Percentiles rank a stretch among this genome's conserved stretches.
These are phyloP conservation scores for Orussus abietinus DNA, from an alignment of 1,140 invertebrate genomes.

Conservation along the genomic window DNA sequence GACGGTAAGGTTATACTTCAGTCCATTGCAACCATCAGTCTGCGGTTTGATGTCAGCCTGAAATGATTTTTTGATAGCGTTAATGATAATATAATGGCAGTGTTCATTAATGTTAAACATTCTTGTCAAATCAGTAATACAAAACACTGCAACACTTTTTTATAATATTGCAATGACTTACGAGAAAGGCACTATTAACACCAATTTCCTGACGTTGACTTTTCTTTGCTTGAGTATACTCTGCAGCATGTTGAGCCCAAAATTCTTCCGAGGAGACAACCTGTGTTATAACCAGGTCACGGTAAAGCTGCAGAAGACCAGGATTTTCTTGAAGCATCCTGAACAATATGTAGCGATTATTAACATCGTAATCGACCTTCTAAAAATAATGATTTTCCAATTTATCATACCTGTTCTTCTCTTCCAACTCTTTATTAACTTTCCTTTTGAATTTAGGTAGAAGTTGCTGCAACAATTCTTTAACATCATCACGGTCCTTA, in stretches of 20 bases:
- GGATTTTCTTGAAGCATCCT: conserved; percentile 81
- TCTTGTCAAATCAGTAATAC: too few relatives aligned
- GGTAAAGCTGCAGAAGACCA: conserved; percentile 77
- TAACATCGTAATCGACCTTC: neutral
- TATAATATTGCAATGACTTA: conserved; percentile 24
- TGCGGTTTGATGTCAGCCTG: conserved; percentile 94
- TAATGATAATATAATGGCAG: too few relatives aligned
- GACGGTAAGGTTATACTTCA: conserved; percentile 95
- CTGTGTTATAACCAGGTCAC: conserved; percentile 90
- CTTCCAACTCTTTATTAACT: conserved; percentile 89
- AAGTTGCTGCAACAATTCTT: conserved; percentile 86
- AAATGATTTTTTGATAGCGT: too few relatives aligned
- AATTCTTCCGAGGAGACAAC: conserved; percentile 95
- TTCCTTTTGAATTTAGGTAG: conserved; percentile 94
- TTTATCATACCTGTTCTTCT: conserved; percentile 69
- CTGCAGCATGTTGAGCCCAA: conserved; percentile 83
- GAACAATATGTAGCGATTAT: conserved; percentile 22
- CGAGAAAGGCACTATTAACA: conserved; percentile 52
- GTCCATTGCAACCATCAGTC: conserved; percentile 93
- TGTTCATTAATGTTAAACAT: too few relatives aligned
- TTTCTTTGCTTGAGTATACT: conserved; percentile 71
- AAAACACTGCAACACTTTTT: too few relatives aligned
- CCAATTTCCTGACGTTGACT: conserved; percentile 78
- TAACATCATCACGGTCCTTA: conserved; percentile 88
- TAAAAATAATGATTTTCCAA: conserved; percentile 9